Base-by-base conservation (phyloP, 37 sponge, comb jelly and placozoan genomes). In the Geodia barretti region DNA sequence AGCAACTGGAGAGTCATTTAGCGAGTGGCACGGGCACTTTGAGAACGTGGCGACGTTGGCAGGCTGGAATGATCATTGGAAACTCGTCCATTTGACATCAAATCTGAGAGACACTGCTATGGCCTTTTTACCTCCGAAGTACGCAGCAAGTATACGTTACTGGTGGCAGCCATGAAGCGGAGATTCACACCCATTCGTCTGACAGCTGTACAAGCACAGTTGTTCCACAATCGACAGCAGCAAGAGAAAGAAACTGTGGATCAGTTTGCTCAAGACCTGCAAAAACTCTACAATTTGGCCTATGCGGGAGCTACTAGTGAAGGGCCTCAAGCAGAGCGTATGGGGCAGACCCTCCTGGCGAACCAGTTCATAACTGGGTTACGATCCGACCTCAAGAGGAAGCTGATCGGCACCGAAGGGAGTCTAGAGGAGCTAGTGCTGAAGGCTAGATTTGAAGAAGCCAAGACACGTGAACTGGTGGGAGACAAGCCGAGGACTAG, bases 11-110 rank as follows among this genome's bases (percentile, higher is more conserved):
- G 84, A 88, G 42, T 70, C 72, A 4, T 88, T 83, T 60, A 1
- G 62, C 1, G 89, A 88, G 1, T 88, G 89, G 89, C 33, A 32
- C 7, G 84, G 78, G 32, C 89, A 88, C 39, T 88, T 88, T 65
- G 79, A 88, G 34, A 1, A 69, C 0, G 73, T 88, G 1, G 83
- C 89, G 0, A 26, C 2, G 42, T 30, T 84, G 72, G 72, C 63
- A 42, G 39, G 75, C n/a, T 81, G 82, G 82, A 67, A 60, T 37
- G 70, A 64, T 20, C 79, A 88, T 21, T 54, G 39, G 0, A 88
- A 83, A 69, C 36, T 82, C 8, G 88, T 77, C 2, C 70, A 88
- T 59, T 35, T 88, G 41, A 74, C 75, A 0, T 78, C 84, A 1
- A 26, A 79, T 24, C 68, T 88, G 41, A 24, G 58, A 25, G 89